A percentile compares a stretch with the other conserved stretches of the same genome.
Conservation (phyloP, 2,888 invertebrate genomes). For the Tiliacea citrago region DNA sequence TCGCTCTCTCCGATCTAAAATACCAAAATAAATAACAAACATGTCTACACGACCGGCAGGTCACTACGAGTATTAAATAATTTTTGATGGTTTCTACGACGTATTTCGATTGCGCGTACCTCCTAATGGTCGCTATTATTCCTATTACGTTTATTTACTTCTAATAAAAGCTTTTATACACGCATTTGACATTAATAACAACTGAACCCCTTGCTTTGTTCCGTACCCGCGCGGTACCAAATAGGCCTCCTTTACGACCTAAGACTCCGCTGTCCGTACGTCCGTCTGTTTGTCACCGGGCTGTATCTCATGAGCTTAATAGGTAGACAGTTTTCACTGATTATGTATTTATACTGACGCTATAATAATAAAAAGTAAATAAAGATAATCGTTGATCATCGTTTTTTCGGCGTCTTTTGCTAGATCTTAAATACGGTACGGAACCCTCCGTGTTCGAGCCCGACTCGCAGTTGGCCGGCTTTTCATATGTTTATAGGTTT, state of each 20-base stretch:
- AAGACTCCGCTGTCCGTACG: no score
- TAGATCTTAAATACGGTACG: no score
- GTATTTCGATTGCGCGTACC: conserved; percentile 37
- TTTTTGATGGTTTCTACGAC: conserved; percentile 39
- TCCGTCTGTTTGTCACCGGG: no score
- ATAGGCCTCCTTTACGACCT: no score
- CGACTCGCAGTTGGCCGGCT: not conserved
- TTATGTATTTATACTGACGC: no score
- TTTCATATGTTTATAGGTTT: conserved; percentile 17
- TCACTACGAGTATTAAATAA: conserved; percentile 43
- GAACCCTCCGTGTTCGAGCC: no score
- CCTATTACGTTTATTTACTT: conserved; percentile 25
- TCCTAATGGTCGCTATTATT: conserved; percentile 25
- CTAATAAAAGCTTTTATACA: conserved; percentile 20
- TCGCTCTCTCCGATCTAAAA: conserved; percentile 39
- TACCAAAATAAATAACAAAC: conserved; percentile 29
- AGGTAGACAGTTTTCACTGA: no score
- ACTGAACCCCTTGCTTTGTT: not conserved
- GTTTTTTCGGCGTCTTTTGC: no score
- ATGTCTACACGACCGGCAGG: conserved; percentile 11
- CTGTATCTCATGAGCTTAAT: no score
- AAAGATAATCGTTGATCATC: no score
- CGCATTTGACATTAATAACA: conserved; percentile 25
- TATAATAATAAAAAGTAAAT: no score
- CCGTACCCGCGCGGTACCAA: no score